Evolutionary conservation across 2,113 vertebrate genomes (phyloP), one percentile per base, ranked within the genome.

Genomic region (pig (Sus scrofa)): DNA sequence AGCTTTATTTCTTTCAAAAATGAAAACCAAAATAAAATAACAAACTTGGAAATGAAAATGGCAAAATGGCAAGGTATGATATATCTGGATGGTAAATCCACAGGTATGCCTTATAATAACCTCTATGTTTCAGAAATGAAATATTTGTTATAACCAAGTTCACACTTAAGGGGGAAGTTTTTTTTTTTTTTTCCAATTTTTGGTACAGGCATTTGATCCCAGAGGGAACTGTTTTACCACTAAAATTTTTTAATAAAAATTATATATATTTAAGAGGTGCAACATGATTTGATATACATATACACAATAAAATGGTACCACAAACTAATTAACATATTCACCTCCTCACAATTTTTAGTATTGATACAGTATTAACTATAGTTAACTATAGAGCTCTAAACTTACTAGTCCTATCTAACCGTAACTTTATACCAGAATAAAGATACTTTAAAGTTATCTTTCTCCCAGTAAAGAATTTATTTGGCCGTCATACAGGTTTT

Each of bases 181-280:
- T 65, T 78, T 52, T 78, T 52, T 94, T 89, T n/a, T n/a, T n/a
- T n/a, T n/a, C n/a, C n/a, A n/a, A 63, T 67, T 83, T 73, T 89
- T 77, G 70, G 37, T 60, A 50, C 34, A 52, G 16, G 39, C 7
- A 77, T 30, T 84, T 84, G 78, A 75, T 60, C 34, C 26, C 32
- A 75, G 52, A 77, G 58, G 1, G n/a, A 81, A 58, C n/a, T 27
- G n/a, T 50, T 88, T 34, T 32, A 8, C 44, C 20, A n/a, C 67
- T 94, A 13, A 27, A 63, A 60, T 27, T 32, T 68, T 77, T 78
- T 60, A 77, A 86, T 78, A 62, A 89, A 67, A 67, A 44, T 7
- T 60, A 26, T 8, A 27, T 60, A n/a, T 86, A n/a, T 78, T 44
- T 82, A 75, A 89, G 20, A 60, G 26, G 27, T 83, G 30, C 34